A percentile compares a stretch with the other conserved stretches of the same genome.
phyloP scores from a whole-genome alignment of 2,888 invertebrate genomes.

The Diploptera punctata region DNA sequence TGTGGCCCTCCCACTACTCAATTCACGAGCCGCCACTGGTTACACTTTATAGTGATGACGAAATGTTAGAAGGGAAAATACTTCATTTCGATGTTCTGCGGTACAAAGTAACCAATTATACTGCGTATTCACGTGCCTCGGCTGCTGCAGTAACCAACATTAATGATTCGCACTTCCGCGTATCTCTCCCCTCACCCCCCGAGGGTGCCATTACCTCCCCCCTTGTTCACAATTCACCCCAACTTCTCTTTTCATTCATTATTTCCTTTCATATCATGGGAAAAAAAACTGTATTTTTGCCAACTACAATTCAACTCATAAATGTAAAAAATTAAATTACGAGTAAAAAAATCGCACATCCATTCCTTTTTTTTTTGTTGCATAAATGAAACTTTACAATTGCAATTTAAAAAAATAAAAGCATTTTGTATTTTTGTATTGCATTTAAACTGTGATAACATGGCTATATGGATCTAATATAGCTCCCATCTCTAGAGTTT shows the following conservation, averaged over 20 bases:
- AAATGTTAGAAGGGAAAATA: not conserved
- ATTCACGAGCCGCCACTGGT: too few species aligned
- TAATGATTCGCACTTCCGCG: conserved; percentile 23
- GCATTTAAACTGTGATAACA: too few species aligned
- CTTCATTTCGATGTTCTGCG: not conserved
- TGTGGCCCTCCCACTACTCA: too few species aligned
- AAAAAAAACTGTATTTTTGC: not conserved
- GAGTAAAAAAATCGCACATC: not conserved
- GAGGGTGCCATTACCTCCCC: not conserved
- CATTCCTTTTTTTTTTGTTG: too few species aligned
- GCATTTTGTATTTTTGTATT: too few species aligned
- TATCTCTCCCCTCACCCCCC: not conserved
- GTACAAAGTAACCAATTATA: conserved; percentile 15
- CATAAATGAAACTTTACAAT: too few species aligned
- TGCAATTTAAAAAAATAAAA: too few species aligned
- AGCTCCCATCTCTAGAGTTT: too few species aligned
- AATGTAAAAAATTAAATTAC: not conserved
- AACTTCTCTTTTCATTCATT: not conserved
- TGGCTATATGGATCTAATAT: too few species aligned
- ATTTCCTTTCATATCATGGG: not conserved
- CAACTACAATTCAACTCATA: not conserved
- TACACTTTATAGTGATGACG: too few species aligned
- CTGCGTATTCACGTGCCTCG: not conserved
- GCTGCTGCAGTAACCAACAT: conserved; percentile 6
- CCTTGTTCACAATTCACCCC: conserved; percentile 13